Evolutionary conservation across 1,140 invertebrate species (phyloP), one percentile per base, ranked within the genome.

Genomic region (Popillia japonica): DNA sequence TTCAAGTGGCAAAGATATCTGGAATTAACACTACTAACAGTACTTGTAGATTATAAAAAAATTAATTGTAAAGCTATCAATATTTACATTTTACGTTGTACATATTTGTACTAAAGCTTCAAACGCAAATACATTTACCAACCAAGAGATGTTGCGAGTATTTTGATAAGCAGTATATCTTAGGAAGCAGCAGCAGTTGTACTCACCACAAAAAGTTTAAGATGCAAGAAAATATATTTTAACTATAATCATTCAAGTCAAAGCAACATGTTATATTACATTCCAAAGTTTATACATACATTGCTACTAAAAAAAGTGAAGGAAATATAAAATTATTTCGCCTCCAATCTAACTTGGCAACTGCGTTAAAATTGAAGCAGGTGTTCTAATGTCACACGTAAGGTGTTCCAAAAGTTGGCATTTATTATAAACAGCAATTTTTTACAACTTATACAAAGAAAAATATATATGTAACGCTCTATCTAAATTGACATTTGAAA

Each of bases 331-430:
- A 68, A 34, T 68, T 11, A 68, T 68, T 68, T 68, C 27, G 61
- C 10, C 17, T 68, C 61, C 17, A 10, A 23, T 68, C 20, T 68
- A 68, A 68, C 61, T 68, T 68, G 61, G 61, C 61, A 68, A 68
- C 61, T 68, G 27, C 61, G 61, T 68, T 20, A 68, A 68, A 34
- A 68, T n/a, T 9, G 6, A 68, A 68, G 22, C 61, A 68, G 61
- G 61, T 68, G 61, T 68, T 68, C 61, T 68, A 68, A 68, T 68
- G 61, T 68, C 61, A 68, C 27, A 68, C 20, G 61, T 34, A 68
- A 68, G 61, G 61, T 68, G 61, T 68, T 68, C 6, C 61, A 68
- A 68, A 68, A 68, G 61, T 68, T 68, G 61, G 61, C 61, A 68
- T 34, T 68, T 68, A 68, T 68, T 23, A 23, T 68, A 68, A 68